A percentile compares a stretch with the other conserved stretches of the same genome.
Conservation (phyloP, 2,797 vertebrate genomes). For the Ibycter americanus region DNA sequence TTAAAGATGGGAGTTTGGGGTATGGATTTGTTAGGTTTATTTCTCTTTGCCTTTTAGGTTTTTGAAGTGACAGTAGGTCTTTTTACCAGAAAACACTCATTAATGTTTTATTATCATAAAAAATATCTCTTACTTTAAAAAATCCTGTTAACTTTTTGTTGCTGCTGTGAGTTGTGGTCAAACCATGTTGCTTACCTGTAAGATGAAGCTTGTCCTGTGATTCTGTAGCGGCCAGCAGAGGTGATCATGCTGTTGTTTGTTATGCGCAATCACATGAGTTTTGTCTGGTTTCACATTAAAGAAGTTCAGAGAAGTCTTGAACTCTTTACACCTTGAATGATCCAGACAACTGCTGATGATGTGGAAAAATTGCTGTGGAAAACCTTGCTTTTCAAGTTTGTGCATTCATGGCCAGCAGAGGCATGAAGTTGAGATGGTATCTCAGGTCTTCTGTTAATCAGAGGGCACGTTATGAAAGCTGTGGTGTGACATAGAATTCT, state of each 20-base stretch:
- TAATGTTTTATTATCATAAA: background rate
- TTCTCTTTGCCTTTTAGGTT: background rate
- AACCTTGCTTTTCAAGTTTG: background rate
- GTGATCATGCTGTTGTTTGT: background rate
- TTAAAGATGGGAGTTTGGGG: background rate
- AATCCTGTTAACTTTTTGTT: background rate
- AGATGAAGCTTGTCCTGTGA: background rate
- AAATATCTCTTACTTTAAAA: background rate
- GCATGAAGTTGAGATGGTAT: background rate
- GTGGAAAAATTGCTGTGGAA: background rate
- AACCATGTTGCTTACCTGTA: background rate
- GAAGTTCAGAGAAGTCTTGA: background rate
- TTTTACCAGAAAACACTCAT: background rate
- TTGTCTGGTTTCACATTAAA: background rate
- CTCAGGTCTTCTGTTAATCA: background rate
- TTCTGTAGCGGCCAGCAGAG: background rate
- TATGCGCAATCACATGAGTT: background rate
- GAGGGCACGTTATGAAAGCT: background rate
- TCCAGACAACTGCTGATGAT: background rate
- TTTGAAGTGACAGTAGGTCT: background rate
- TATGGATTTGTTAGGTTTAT: background rate
- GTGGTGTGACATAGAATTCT: background rate
- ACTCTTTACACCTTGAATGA: background rate
- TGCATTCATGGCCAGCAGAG: fast-evolving
- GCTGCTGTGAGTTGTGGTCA: background rate